phyloP scores from a whole-genome alignment of 1,140 invertebrate genomes.

The Tetramorium simillimum region DNA sequence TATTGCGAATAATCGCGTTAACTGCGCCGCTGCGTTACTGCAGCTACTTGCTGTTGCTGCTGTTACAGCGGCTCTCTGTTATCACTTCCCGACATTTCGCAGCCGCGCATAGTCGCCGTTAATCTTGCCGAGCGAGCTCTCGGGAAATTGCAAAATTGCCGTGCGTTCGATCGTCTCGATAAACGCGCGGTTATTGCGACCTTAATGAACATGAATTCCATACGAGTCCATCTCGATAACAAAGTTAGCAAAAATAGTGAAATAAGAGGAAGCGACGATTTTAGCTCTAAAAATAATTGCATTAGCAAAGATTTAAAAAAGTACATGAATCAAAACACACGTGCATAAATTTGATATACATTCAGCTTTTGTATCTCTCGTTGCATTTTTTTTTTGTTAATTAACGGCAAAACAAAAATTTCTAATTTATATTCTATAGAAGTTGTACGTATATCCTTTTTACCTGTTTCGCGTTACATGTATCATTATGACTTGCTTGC shows the following conservation, averaged over 20 bases:
- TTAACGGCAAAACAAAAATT: background rate
- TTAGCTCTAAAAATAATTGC: background rate
- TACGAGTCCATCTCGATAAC: background rate
- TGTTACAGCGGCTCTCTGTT: slow-evolving; percentile 38
- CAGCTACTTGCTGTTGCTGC: background rate
- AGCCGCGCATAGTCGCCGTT: slow-evolving; percentile 60
- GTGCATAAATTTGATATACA: background rate
- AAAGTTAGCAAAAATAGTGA: background rate
- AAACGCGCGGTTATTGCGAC: slow-evolving; percentile 17
- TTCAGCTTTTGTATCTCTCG: background rate
- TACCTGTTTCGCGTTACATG: background rate
- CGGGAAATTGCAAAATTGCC: slow-evolving; percentile 59
- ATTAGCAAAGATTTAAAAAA: background rate
- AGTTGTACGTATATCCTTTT: background rate
- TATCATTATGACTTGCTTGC: background rate
- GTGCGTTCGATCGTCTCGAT: slow-evolving; percentile 28
- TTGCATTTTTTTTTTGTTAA: background rate
- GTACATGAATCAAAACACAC: background rate
- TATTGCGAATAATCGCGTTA: slow-evolving; percentile 77
- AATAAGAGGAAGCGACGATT: background rate
- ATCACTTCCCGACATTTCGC: slow-evolving; percentile 64
- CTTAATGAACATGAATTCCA: background rate
- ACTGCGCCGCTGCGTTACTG: slow-evolving; percentile 59
- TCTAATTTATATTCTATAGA: background rate
- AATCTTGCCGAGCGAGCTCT: slow-evolving; percentile 61